Evolutionary conservation across 2,888 invertebrate species (phyloP), one percentile per base, ranked within the genome.

Genomic region (Hoplodrina blanda): DNA sequence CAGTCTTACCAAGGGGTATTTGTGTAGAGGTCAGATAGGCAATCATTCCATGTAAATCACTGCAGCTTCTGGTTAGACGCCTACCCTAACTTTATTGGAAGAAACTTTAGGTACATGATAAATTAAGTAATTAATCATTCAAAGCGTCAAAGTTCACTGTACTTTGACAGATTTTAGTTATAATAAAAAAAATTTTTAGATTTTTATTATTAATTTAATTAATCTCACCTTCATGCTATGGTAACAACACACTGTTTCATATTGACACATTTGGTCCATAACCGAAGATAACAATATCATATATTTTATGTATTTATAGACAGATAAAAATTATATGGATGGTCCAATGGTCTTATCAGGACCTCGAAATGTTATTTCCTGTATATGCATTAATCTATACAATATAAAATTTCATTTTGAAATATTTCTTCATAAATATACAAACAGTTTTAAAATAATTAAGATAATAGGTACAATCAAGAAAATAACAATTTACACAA

Each of bases 201-300:
- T 46, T 46, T 46, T 46, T 11, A 41, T 3, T 17, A 0, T 17
- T 0, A 46, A 46, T 46, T 37, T 15, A 17, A 46, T 46, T 3
- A 46, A 17, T 46, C 17, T 46, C 41, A 41, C 11, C 11, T 13
- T 41, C 11, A 41, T 13, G 11, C 41, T 46, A 46, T 46, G 46
- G 15, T 46, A 25, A 46, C n/a, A 65, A 44, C 33, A 54, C 15
- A 54, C 37, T 54, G 55, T 62, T 59, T 54, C 15, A 53, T 46
- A 30, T 19, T 62, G 19, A 69, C 30, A 62, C 61, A 52, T 67
- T 76, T 56, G 50, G 37, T 60, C 46, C 33, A 49, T 46, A 44
- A 17, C n/a, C 56, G 56, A 33, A 69, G 76, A 80, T 72, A 76
- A 75, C 75, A 74, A 54, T 74, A 64, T 56, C 53, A 57, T 69